Evolutionary conservation across 1,140 invertebrate genomes (phyloP).

Genomic region (Brachionus sp.): DNA sequence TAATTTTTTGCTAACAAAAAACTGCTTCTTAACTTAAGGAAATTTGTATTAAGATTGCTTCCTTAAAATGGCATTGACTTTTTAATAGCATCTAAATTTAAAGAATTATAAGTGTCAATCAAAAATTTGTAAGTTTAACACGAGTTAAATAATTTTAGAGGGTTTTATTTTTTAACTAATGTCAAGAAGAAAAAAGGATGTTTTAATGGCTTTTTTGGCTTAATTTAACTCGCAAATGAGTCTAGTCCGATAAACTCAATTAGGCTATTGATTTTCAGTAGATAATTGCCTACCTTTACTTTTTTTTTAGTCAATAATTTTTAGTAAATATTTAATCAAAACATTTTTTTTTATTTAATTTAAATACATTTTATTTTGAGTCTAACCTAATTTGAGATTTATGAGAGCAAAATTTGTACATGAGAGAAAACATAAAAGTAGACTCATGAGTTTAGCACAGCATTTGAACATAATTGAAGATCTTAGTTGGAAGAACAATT

Average conservation of each 20-base stretch:
- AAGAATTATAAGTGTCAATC: too few relatives aligned
- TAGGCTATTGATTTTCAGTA: background rate
- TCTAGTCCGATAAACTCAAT: background rate
- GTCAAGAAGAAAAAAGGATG: too few relatives aligned
- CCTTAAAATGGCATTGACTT: too few relatives aligned
- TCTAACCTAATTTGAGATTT: background rate
- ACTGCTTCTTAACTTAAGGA: too few relatives aligned
- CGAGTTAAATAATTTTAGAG: too few relatives aligned
- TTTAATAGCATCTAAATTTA: too few relatives aligned
- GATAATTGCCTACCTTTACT: background rate
- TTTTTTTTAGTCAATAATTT: background rate
- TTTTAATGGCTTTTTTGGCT: too few relatives aligned
- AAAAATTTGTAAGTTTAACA: too few relatives aligned
- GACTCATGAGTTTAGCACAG: background rate
- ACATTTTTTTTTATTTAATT: background rate
- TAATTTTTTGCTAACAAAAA: too few relatives aligned
- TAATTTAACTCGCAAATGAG: too few relatives aligned
- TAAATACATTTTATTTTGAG: background rate
- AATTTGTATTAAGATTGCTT: too few relatives aligned
- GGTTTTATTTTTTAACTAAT: too few relatives aligned
- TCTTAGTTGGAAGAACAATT: background rate
- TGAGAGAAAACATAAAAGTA: conserved; percentile 3
- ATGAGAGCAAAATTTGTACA: background rate
- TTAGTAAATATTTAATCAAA: background rate
- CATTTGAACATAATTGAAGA: background rate